phyloP scores from a whole-genome alignment of 2,113 vertebrate species.

The Morone chrysops region DNA sequence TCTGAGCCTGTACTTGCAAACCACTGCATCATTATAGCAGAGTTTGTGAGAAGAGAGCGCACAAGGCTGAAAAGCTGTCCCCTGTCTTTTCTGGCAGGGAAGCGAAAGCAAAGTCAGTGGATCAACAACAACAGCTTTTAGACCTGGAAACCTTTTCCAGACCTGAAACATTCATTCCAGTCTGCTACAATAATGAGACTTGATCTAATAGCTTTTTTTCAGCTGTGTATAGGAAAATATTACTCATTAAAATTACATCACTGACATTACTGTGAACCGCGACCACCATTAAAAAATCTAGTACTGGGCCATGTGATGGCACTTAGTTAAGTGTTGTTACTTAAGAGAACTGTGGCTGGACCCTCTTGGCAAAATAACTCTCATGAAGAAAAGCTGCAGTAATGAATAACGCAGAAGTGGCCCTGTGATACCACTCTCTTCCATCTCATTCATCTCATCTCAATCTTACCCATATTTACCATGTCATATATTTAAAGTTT shows the following conservation, averaged over 20 bases:
- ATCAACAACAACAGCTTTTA: slow-evolving; percentile 45
- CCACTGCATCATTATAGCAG: slow-evolving; percentile 30
- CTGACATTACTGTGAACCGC: slow-evolving; percentile 60
- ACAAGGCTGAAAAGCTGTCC: neutral
- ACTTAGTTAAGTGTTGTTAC: neutral
- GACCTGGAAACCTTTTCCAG: slow-evolving; percentile 43
- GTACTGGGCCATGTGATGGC: slow-evolving; percentile 27
- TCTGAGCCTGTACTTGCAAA: slow-evolving; percentile 27
- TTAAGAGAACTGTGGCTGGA: neutral
- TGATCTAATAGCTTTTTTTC: slow-evolving; percentile 25
- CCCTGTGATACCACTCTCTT: neutral
- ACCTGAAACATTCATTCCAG: slow-evolving; percentile 51
- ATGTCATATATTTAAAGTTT: neutral
- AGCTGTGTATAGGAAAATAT: slow-evolving; percentile 68
- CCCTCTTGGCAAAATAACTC: slow-evolving; percentile 9
- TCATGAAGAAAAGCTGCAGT: slow-evolving; percentile 9
- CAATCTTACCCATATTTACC: neutral
- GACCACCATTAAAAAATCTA: slow-evolving; percentile 27
- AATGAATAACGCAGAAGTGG: neutral
- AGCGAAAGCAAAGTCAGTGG: slow-evolving; percentile 6
- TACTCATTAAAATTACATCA: slow-evolving; percentile 70
- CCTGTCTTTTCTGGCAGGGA: slow-evolving; percentile 15
- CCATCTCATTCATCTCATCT: neutral
- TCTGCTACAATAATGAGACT: slow-evolving; percentile 43
- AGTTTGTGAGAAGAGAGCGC: slow-evolving; percentile 3